Evolutionary conservation across 2,888 invertebrate species (phyloP), one percentile per base, ranked within the genome.

Genomic region (Linyphia triangularis): DNA sequence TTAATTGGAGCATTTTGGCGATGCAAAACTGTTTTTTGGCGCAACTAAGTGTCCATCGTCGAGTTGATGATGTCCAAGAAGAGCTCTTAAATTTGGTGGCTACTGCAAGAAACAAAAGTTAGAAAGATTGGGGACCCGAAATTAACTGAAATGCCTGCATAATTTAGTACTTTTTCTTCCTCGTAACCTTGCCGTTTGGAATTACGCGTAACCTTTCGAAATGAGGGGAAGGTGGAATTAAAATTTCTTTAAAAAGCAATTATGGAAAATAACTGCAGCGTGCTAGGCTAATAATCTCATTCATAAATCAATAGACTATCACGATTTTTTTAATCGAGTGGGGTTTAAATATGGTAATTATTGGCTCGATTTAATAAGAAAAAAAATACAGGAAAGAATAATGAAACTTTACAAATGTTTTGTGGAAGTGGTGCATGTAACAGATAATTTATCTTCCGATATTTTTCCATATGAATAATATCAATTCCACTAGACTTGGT

Each of bases 1-100:
- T 67, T 81, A 88, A 88, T 88, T 81, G 81, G 81, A 75, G 86
- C 77, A 57, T 13, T 69, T 57, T 63, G 63, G n/a, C 33, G 73
- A 57, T 73, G 57, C 73, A 59, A 57, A 73, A 73, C 30, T 2
- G 1, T n/a, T 26, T 26, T 24, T 24, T 33, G 51, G 51, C 51
- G 26, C 63, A 43, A 70, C 24, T 43, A 16, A 19, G 30, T 30
- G 24, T 59, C 73, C 69, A 69, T 40, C 40, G 16, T 6, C 40
- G 9, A 1, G n/a, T 10, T n/a, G 30, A 16, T n/a, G 30, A 24
- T 24, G 37, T 69, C 40, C 40, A 40, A 13, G 24, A 22, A 13
- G 24, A 22, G 57, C 24, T 26, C 28, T 40, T 26, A 37, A 63
- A 33, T 16, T 63, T 26, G 43, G 26, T 33, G 69, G 9, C 37